Conservation (phyloP, 2,888 invertebrate species). For the Zygothrica quintamaculata region DNA sequence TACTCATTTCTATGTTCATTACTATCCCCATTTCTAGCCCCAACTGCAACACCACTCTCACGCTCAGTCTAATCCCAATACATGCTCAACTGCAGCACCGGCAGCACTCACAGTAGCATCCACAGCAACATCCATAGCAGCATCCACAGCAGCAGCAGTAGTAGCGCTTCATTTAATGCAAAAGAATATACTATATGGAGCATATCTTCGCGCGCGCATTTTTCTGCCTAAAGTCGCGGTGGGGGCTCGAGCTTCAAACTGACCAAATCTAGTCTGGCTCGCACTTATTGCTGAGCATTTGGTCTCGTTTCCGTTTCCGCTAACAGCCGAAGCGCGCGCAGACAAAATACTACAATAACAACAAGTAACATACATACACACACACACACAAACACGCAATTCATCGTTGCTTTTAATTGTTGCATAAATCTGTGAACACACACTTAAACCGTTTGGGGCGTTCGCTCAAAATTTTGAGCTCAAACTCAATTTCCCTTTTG, state of each 20-base stretch:
- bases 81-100: no score
- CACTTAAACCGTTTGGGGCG: constrained; percentile 45
- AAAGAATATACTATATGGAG: constrained; percentile 5
- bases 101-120: no score
- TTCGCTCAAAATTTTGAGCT: constrained; percentile 61
- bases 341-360: no score
- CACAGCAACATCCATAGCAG: no score
- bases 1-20: not conserved
- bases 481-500: constrained; percentile 77
- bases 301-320: constrained; percentile 67
- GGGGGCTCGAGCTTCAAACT: constrained; percentile 24
- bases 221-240: constrained; percentile 7
- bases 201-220: not conserved
- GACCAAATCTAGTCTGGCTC: constrained; percentile 36
- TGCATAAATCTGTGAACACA: constrained; percentile 68
- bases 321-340: constrained; percentile 34
- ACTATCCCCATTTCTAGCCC: not conserved
- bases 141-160: no score
- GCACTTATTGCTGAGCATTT: constrained; percentile 44
- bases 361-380: constrained; percentile 11
- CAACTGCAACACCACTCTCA: not conserved
- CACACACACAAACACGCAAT: constrained; percentile 13
- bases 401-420: constrained; percentile 67
- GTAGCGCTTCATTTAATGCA: constrained; percentile 6
- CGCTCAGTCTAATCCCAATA: not conserved